A percentile compares a stretch with the other conserved stretches of the same genome.
Conservation (phyloP, 2,797 vertebrate genomes). For the Neosilurus mollespiculum region DNA sequence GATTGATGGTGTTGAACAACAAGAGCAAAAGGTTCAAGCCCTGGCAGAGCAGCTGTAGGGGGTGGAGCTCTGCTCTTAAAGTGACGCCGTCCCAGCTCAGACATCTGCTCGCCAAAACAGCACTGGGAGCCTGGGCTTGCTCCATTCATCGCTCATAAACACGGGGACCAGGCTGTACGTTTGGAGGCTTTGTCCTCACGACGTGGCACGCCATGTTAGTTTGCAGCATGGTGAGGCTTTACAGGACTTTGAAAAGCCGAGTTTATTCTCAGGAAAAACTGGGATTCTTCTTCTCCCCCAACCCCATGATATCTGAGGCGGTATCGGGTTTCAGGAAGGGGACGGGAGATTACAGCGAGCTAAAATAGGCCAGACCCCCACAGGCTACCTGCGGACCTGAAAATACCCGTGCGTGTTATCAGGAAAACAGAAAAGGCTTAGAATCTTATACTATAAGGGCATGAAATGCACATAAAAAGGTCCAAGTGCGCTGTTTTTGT, state of each 20-base stretch:
- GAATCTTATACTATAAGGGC: not conserved
- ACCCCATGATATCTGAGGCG: not conserved
- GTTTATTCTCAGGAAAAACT: not conserved
- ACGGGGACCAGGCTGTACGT: not conserved
- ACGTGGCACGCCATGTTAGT: not conserved
- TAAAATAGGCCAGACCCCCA: constrained; percentile 55
- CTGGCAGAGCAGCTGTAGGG: constrained; percentile 65
- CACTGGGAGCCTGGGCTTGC: not conserved
- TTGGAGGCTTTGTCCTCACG: not conserved
- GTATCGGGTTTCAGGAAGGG: constrained; percentile 30
- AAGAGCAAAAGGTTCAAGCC: constrained; percentile 63
- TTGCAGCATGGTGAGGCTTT: not conserved
- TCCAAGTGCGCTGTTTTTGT: not conserved
- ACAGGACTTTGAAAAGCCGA: not conserved
- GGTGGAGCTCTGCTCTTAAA: constrained; percentile 65
- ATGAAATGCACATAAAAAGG: not conserved
- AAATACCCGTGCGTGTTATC: constrained; percentile 52
- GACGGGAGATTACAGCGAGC: constrained; percentile 10
- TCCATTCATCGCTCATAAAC: not conserved
- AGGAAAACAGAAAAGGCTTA: constrained; percentile 43
- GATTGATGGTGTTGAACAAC: constrained; percentile 64
- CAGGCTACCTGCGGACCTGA: constrained; percentile 68
- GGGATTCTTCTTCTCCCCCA: not conserved
- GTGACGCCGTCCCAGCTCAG: constrained; percentile 50
- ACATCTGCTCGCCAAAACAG: constrained; percentile 30